A percentile compares a stretch with the other conserved stretches of the same genome.
phyloP scores from a whole-genome alignment of 2,113 vertebrate genomes.

The Gnathonemus longibarbis region DNA sequence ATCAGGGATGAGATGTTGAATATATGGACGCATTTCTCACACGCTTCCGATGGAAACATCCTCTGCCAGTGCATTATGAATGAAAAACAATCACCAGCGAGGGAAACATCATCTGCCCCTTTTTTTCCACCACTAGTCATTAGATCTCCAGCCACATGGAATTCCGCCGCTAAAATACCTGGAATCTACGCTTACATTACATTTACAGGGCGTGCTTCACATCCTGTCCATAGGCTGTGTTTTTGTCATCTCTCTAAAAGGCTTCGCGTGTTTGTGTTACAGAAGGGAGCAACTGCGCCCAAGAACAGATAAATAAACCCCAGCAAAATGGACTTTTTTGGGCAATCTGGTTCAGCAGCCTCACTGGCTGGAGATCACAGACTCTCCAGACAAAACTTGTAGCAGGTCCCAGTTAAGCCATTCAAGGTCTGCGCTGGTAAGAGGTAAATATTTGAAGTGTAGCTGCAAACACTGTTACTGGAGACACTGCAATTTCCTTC shows the following conservation, averaged over 20 bases:
- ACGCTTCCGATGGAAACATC: background rate
- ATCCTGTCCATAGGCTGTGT: background rate
- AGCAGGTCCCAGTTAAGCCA: background rate
- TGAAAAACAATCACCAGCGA: background rate
- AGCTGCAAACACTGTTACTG: background rate
- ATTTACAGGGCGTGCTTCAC: background rate
- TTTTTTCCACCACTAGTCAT: background rate
- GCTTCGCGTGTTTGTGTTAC: background rate
- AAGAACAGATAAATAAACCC: background rate
- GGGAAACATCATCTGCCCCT: background rate
- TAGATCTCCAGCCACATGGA: background rate
- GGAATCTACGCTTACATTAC: background rate
- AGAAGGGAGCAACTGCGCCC: background rate
- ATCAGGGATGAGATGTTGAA: background rate
- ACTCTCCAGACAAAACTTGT: background rate
- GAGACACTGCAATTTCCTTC: background rate
- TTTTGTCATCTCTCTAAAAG: background rate
- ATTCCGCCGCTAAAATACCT: background rate
- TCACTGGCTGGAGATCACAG: background rate
- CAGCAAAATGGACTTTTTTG: background rate
- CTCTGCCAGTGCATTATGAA: background rate
- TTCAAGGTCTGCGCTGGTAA: background rate
- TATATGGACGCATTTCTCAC: background rate
- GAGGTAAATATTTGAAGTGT: background rate
- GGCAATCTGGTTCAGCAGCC: background rate